These are phyloP conservation scores for Uromys caudimaculatus DNA, from an alignment of 2,797 vertebrate species.

Conservation along the genomic window DNA sequence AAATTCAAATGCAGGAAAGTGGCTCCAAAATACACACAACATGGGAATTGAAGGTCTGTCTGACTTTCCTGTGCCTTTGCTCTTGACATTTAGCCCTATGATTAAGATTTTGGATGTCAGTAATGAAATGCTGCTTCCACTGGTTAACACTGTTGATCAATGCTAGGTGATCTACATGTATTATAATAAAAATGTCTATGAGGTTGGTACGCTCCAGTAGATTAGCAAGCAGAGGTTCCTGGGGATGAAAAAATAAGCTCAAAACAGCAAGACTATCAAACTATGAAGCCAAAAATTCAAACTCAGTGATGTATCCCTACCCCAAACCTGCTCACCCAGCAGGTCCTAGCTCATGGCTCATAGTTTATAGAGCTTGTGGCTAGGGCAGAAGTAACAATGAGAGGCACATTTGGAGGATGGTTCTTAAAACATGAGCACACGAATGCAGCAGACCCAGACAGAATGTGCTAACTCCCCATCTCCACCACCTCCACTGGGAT, in stretches of 20 bases:
- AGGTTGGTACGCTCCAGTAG: not conserved
- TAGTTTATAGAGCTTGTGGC: not conserved
- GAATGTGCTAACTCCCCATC: not conserved
- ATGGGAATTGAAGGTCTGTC: not conserved
- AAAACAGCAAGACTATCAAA: not conserved
- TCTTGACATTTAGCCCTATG: not conserved
- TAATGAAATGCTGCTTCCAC: constrained; percentile 34
- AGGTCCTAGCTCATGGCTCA: constrained; percentile 3
- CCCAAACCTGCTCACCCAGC: not conserved
- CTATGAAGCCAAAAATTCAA: constrained; percentile 4
- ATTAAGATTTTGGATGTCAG: not conserved
- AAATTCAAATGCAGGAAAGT: not conserved
- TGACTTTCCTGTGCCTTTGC: not conserved
- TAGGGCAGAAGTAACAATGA: not conserved
- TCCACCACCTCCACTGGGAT: not conserved
- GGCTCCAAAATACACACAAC: not conserved
- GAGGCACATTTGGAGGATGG: not conserved
- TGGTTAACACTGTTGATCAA: not conserved
- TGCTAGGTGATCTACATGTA: not conserved
- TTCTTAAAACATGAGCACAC: not conserved
- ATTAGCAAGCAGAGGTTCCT: not conserved
- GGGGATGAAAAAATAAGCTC: constrained; percentile 25
- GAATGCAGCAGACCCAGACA: not conserved
- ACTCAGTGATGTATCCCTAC: not conserved
- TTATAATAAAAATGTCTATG: not conserved